These are phyloP conservation scores for Myrmecobius fasciatus DNA, from an alignment of 2,113 vertebrate genomes.

Conservation along the genomic window DNA sequence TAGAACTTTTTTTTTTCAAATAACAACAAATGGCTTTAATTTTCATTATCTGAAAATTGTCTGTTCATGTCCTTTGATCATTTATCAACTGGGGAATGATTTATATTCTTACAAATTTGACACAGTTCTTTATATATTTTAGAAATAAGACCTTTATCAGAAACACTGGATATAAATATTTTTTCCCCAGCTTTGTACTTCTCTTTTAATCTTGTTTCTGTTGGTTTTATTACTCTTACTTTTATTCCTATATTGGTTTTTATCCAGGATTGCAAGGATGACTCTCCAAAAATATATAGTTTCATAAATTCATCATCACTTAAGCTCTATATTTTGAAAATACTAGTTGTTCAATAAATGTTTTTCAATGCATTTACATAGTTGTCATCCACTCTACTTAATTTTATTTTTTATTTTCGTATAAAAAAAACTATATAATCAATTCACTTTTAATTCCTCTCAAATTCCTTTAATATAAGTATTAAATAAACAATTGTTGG, in stretches of 20 bases:
- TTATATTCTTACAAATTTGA: too few relatives aligned
- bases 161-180: too few relatives aligned
- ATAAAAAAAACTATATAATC: background rate
- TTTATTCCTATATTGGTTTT: background rate
- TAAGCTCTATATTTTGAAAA: background rate
- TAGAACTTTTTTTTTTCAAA: too few relatives aligned
- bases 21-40: too few relatives aligned
- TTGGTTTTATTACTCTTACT: too few relatives aligned
- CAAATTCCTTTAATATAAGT: background rate
- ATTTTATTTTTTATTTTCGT: background rate
- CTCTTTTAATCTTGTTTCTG: too few relatives aligned
- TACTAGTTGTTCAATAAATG: background rate
- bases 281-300: background rate
- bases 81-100: too few relatives aligned
- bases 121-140: too few relatives aligned
- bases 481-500: background rate
- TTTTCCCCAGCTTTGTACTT: too few relatives aligned
- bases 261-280: background rate
- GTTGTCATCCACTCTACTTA: background rate
- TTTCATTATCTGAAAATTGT: too few relatives aligned
- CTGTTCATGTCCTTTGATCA: too few relatives aligned
- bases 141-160: too few relatives aligned
- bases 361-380: background rate
- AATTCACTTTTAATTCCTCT: background rate
- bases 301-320: background rate